phyloP scores from a whole-genome alignment of 1,140 invertebrate genomes.

The Drosophila grimshawi region DNA sequence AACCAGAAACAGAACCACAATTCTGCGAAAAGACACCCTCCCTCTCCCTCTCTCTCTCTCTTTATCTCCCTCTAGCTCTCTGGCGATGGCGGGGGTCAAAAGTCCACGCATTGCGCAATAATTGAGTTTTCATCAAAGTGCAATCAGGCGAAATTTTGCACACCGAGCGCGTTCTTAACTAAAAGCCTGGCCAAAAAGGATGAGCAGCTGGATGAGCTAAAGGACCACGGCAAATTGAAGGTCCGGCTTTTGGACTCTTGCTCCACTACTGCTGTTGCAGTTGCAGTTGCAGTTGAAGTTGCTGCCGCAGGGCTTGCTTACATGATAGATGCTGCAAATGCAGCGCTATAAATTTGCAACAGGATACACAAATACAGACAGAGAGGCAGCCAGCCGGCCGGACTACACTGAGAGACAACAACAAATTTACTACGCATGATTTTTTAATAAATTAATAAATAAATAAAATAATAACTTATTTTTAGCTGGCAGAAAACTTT shows the following conservation, averaged over 20 bases:
- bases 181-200: constrained; percentile 50
- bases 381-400: background rate
- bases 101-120: constrained; percentile 57
- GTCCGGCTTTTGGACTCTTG: constrained; percentile 12
- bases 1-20: no score
- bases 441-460: no score
- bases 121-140: constrained; percentile 83
- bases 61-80: background rate
- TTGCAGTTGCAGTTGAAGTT: constrained; percentile 26
- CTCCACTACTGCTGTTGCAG: constrained; percentile 1
- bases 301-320: constrained; percentile 7
- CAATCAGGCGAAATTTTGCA: constrained; percentile 82
- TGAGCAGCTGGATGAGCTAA: constrained; percentile 11
- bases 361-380: background rate
- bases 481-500: no score
- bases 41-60: background rate
- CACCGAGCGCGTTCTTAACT: constrained; percentile 81
- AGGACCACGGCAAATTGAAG: constrained; percentile 45
- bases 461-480: no score
- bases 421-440: no score
- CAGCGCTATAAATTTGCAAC: constrained; percentile 71
- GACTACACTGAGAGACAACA: background rate
- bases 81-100: constrained; percentile 21
- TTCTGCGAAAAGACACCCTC: no score
- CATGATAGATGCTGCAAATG: constrained; percentile 61